phyloP scores from a whole-genome alignment of 1,140 invertebrate species.

The Calliphora vicina region DNA sequence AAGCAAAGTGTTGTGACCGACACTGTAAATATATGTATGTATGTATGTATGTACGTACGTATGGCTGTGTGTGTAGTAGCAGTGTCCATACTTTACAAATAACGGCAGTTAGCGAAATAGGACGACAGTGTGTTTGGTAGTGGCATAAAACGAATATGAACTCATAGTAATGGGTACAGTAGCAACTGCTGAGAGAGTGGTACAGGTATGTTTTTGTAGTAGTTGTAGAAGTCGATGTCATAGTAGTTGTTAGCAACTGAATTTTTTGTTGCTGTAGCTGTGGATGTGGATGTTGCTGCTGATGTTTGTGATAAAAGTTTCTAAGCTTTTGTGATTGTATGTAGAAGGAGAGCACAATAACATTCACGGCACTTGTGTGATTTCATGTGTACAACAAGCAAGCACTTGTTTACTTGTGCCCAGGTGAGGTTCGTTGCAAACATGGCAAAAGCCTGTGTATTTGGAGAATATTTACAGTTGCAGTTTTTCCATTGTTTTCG shows the following conservation, averaged over 20 bases:
- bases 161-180: too few relatives aligned
- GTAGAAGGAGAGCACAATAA: neutral
- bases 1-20: too few relatives aligned
- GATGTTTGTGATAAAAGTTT: neutral
- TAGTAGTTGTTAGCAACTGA: too few relatives aligned
- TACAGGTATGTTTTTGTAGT: too few relatives aligned
- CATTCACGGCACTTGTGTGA: conserved; percentile 26
- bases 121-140: too few relatives aligned
- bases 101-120: too few relatives aligned
- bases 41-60: too few relatives aligned
- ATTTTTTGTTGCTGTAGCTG: neutral
- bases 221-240: neutral
- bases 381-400: conserved; percentile 31
- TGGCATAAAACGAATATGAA: too few relatives aligned
- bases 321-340: neutral
- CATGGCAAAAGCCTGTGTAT: conserved; percentile 1
- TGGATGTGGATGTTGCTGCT: neutral
- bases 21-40: too few relatives aligned
- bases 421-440: neutral
- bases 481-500: neutral
- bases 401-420: conserved; percentile 13
- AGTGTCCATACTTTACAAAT: too few relatives aligned
- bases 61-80: too few relatives aligned
- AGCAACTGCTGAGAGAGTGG: too few relatives aligned
- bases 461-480: conserved; percentile 28